Base-by-base conservation (phyloP, 2,113 vertebrate genomes). In the Numenius arquata region DNA sequence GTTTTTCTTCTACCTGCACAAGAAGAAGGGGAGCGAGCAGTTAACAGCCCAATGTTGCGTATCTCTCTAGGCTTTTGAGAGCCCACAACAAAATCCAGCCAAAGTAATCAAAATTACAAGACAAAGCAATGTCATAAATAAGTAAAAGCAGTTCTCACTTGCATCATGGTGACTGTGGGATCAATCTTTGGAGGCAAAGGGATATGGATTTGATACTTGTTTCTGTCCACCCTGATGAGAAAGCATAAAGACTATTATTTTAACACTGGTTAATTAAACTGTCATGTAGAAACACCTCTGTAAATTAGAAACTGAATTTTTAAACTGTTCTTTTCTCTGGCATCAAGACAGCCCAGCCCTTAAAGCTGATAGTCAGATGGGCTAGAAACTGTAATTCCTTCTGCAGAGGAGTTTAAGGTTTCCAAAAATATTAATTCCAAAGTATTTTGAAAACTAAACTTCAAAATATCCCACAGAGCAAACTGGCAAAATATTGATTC, bases 91-190 rank as follows among this genome's bases (percentile, higher is more conserved):
- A 58, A 89, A 85, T 8, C 8, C 62, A 85, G 53, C 3, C 3
- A 59, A 76, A 93, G 30, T 8, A 20, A n/a, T 30, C 55, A 25
- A 27, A 68, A 53, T 29, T 45, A 63, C 26, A 89, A 81, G 25
- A 61, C 10, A 59, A 61, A 85, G 30, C 40, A n/a, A 34, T 1
- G 1, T 18, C 34, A 7, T 41, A 85, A 85, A 1, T 26, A 79
- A 75, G 45, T n/a, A 75, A 89, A 76, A 15, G 63, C 41, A 36
- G 36, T 26, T 83, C 97, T 97, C 96, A 99, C 99, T 99, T 99
- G 99, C 99, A 99, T 99, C 99, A 99, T 99, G 55, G 99, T 99
- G 92, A 99, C 99, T 4, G 99, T 99, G 40, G 99, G 99, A 95
- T 99, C 99, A 88, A 99, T 99, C 98, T 99, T 99, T 9, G 99